Evolutionary conservation across 2,797 vertebrate genomes (phyloP), one percentile per base, ranked within the genome.

Genomic region (Centropyge bicolor): DNA sequence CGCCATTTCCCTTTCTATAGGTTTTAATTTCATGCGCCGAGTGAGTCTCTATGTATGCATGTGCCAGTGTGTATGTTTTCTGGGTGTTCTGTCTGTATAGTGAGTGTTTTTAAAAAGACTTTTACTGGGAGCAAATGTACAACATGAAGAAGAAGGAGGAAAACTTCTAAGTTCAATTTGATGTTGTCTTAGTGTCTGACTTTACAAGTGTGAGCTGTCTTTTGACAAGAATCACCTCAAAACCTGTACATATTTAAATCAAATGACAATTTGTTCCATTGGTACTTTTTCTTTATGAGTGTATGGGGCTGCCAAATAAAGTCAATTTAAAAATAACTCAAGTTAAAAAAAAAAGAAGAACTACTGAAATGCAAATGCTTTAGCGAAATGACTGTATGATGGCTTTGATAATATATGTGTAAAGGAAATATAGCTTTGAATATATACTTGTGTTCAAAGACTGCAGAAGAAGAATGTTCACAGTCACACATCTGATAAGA

Each of bases 251-350:
- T 78, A 46, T 71, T 70, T 52, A 40, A 87, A 68, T 87, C 20
- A 68, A 72, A 76, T 60, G 31, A 64, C 56, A 56, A 54, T 66
- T 82, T 55, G 82, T 77, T 71, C 80, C 64, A 80, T 54, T 56
- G 49, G 4, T 10, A 56, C 46, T 72, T 48, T 80, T 78, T 85
- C 87, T 91, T 85, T 84, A 81, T 84, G 85, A 81, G 76, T 84
- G 81, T 85, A 78, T 71, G 63, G 80, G 65, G 63, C 74, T 83
- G 82, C 89, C 73, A 80, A 91, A 88, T 90, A 86, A 94, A 92
- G 89, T 93, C 85, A 45, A 80, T 90, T 89, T 88, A 91, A 92
- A 92, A 94, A 89, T 82, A 84, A 86, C 86, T 92, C 79, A 14
- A 67, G 71, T 84, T 80, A 35, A 70, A 85, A 67, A 74, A 83